A percentile compares a stretch with the other conserved stretches of the same genome.
Conservation (phyloP, 2,113 vertebrate species). For the Periophthalmodon schlosseri region DNA sequence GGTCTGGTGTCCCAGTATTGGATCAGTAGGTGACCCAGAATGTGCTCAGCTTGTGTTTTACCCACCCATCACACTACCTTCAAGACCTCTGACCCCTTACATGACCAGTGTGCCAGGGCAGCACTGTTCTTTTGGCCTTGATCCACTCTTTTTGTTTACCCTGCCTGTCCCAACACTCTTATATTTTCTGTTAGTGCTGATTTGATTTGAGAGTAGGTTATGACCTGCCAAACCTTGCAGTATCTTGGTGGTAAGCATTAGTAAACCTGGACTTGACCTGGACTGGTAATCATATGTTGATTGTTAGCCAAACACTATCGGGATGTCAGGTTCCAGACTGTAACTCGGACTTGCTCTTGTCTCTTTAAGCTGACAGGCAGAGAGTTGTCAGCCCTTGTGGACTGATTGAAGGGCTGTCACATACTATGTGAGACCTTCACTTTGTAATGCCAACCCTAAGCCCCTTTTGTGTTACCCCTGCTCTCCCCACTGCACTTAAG, state of each 20-base stretch:
- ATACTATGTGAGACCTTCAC: slow-evolving; percentile 47
- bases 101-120: slow-evolving; percentile 28
- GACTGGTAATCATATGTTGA: slow-evolving; percentile 22
- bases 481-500: slow-evolving; percentile 26
- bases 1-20: slow-evolving; percentile 32
- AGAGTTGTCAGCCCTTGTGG: slow-evolving; percentile 32
- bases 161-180: slow-evolving; percentile 6
- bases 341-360: background rate
- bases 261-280: slow-evolving; percentile 34
- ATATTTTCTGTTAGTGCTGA: slow-evolving; percentile 21
- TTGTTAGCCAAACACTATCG: slow-evolving; percentile 23
- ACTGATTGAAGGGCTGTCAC: slow-evolving; percentile 52
- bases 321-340: slow-evolving; percentile 7
- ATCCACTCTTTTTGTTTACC: slow-evolving; percentile 21
- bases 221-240: slow-evolving; percentile 40
- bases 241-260: slow-evolving; percentile 42
- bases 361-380: slow-evolving; percentile 30
- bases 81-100: slow-evolving; percentile 35
- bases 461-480: slow-evolving; percentile 25
- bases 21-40: slow-evolving; percentile 45
- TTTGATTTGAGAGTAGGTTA: slow-evolving; percentile 29
- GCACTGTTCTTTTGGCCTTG: slow-evolving; percentile 20
- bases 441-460: slow-evolving; percentile 10
- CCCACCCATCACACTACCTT: slow-evolving; percentile 17
- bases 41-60: slow-evolving; percentile 39